phyloP scores from a whole-genome alignment of 2,797 vertebrate genomes.

The Acrossocheilus fasciatus region DNA sequence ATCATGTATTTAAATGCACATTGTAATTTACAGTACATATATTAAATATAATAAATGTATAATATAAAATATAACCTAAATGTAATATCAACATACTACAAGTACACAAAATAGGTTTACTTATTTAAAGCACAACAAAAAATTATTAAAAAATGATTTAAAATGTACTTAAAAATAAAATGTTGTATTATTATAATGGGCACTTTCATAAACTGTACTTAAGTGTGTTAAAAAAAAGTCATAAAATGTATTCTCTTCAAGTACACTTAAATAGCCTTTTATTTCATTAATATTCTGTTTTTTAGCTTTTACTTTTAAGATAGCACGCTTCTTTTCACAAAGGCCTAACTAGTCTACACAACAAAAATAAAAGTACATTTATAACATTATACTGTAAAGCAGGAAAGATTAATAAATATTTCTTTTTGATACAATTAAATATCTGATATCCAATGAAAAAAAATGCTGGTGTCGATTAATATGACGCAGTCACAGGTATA shows the following conservation, averaged over 20 bases:
- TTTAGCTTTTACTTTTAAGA: not conserved
- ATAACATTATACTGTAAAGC: no score
- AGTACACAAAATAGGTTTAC: not conserved
- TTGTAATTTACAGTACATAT: not conserved
- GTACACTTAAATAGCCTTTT: not conserved
- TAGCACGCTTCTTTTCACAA: no score
- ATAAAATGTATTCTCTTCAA: not conserved
- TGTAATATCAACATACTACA: not conserved
- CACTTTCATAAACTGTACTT: not conserved
- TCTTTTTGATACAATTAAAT: no score
- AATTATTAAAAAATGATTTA: not conserved
- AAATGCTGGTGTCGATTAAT: not conserved
- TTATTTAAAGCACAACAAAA: not conserved
- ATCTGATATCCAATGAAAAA: no score
- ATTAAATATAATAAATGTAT: not conserved
- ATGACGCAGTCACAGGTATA: not conserved
- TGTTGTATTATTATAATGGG: no score
- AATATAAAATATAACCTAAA: not conserved
- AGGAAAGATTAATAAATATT: no score
- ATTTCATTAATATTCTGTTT: not conserved
- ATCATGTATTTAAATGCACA: not conserved
- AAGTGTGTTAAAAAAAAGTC: not conserved
- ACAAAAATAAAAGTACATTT: no score
- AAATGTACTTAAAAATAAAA: not conserved
- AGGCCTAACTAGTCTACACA: no score